phyloP scores from a whole-genome alignment of 2,113 vertebrate genomes.

The Cricetomys ansorgei region DNA sequence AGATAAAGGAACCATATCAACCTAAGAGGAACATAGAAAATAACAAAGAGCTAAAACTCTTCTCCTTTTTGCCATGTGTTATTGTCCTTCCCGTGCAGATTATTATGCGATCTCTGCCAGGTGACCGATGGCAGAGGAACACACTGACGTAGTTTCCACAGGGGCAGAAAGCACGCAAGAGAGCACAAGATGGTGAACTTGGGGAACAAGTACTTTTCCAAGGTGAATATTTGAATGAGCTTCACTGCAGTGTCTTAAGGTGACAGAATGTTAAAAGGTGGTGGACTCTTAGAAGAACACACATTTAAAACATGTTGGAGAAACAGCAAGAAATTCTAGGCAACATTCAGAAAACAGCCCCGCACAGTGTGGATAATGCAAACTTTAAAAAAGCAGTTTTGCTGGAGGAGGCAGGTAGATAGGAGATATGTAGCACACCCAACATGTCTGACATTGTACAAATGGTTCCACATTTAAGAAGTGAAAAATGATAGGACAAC shows the following conservation, averaged over 20 bases:
- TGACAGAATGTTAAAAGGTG: neutral
- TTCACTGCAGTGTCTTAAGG: neutral
- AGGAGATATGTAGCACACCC: neutral
- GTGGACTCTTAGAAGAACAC: neutral
- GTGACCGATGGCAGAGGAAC: neutral
- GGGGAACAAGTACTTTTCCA: neutral
- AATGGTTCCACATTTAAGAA: neutral
- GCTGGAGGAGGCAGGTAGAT: neutral
- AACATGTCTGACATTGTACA: neutral
- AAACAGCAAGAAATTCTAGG: neutral
- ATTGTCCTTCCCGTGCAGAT: neutral
- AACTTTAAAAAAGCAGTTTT: neutral
- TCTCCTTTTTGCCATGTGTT: neutral
- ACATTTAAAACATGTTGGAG: neutral
- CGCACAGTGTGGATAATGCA: neutral
- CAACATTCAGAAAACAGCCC: neutral
- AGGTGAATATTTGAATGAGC: neutral
- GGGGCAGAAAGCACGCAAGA: neutral
- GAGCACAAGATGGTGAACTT: neutral
- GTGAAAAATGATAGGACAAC: neutral
- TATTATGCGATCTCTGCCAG: neutral
- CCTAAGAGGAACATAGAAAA: neutral
- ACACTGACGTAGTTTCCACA: neutral
- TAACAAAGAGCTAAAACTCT: neutral
- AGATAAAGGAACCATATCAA: neutral